Conservation (phyloP, 2,797 vertebrate species). For the Tokudaia muenninki region DNA sequence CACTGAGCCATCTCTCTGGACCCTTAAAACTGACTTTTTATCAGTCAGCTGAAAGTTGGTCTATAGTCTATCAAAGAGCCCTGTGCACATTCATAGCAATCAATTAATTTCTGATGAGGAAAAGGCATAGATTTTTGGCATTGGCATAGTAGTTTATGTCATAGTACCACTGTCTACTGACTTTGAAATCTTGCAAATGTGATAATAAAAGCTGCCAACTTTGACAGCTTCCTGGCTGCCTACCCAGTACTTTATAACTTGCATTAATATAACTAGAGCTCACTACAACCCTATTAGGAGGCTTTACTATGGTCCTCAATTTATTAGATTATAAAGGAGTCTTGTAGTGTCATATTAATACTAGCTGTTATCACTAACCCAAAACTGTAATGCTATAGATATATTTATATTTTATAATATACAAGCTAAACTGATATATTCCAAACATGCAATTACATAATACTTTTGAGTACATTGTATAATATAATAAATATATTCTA, state of each 20-base stretch:
- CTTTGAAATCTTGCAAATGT: neutral
- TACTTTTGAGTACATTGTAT: neutral
- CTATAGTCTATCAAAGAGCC: neutral
- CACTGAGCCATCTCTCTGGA: neutral
- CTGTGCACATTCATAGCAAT: neutral
- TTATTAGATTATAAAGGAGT: neutral
- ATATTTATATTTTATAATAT: conserved; percentile 12
- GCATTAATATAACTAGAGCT: neutral
- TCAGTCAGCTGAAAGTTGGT: neutral
- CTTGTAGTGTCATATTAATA: conserved; percentile 2
- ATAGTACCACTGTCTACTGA: neutral
- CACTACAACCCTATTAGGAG: neutral
- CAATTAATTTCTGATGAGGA: neutral
- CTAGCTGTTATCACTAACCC: neutral
- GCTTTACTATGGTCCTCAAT: neutral
- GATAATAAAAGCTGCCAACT: neutral
- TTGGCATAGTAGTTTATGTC: neutral
- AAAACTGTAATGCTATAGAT: neutral
- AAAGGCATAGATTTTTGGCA: neutral
- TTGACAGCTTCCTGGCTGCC: neutral
- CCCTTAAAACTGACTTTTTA: neutral
- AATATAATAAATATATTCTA: neutral
- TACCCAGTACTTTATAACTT: neutral
- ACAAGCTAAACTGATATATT: neutral
- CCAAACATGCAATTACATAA: neutral